A percentile compares a stretch with the other conserved stretches of the same genome.
Evolutionary conservation across 35 echinoderm and acorn worm species (phyloP).

Genomic region (Ophioderma brevispina): DNA sequence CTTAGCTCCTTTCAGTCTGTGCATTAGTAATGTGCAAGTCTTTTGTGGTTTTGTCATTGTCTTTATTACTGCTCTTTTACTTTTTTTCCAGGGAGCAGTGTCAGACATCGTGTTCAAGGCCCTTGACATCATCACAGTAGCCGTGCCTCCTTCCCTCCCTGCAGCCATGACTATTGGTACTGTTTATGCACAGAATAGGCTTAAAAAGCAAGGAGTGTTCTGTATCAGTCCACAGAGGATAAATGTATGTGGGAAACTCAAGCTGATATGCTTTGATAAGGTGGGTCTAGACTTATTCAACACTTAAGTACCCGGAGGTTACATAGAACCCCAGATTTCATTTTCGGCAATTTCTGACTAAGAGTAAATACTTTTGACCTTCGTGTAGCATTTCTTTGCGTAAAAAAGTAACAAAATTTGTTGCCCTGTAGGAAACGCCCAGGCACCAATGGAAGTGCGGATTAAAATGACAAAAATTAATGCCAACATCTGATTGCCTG

Average conservation of each 20-base stretch:
- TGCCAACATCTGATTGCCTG: too few species aligned
- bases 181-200: constrained; percentile 81
- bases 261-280: constrained; percentile 98
- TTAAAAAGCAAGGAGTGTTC: constrained; percentile 92
- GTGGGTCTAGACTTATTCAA: constrained; percentile 37
- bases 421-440: too few species aligned
- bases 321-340: too few species aligned
- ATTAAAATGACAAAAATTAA: not conserved
- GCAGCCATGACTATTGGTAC: constrained; percentile 99
- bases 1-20: too few species aligned
- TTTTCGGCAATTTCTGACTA: too few species aligned
- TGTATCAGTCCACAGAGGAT: constrained; percentile 97
- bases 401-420: too few species aligned
- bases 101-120: constrained; percentile 86
- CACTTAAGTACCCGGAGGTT: too few species aligned
- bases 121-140: constrained; percentile 94
- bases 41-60: not conserved
- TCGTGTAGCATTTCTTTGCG: too few species aligned
- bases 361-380: too few species aligned
- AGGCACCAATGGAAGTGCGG: not conserved
- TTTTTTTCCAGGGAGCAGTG: constrained; percentile 35
- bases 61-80: not conserved
- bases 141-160: constrained; percentile 89
- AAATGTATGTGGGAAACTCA: constrained; percentile 94
- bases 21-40: not conserved